phyloP scores from a whole-genome alignment of 2,888 invertebrate genomes.

The Leucophora obtusa region DNA sequence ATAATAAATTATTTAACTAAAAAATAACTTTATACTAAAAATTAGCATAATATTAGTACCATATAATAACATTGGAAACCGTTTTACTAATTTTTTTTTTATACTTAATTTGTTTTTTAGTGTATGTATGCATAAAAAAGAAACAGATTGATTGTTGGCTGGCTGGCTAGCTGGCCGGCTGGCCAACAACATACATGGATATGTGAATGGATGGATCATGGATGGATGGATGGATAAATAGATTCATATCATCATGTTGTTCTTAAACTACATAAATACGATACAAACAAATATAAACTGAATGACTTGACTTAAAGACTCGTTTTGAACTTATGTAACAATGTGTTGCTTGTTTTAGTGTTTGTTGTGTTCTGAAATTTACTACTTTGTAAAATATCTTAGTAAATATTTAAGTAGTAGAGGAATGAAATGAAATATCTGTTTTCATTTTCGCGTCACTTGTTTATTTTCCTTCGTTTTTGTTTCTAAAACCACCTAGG shows the following conservation, averaged over 20 bases:
- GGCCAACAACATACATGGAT: constrained; percentile 9
- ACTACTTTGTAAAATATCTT: background rate
- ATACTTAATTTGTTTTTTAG: too few relatives aligned
- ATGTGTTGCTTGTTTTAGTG: constrained; percentile 27
- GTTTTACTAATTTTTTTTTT: too few relatives aligned
- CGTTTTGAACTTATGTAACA: constrained; percentile 48
- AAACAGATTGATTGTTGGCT: constrained; percentile 30
- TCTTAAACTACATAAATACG: background rate
- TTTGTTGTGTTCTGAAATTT: background rate
- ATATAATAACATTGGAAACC: too few relatives aligned
- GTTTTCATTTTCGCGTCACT: background rate
- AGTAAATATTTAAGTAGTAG: background rate
- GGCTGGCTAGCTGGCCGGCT: constrained; percentile 20
- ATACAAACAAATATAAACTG: constrained; percentile 4
- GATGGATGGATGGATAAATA: constrained; percentile 3
- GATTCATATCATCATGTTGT: background rate
- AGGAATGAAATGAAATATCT: background rate
- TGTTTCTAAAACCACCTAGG: constrained; percentile 30
- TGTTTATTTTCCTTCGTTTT: background rate
- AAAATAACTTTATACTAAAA: too few relatives aligned
- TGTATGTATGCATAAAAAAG: background rate
- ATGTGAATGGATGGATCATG: constrained; percentile 20
- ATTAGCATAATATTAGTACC: too few relatives aligned
- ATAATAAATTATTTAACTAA: too few relatives aligned
- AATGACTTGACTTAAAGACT: constrained; percentile 42